Evolutionary conservation across 2,113 vertebrate genomes (phyloP).

Genomic region (Callipepla californica): DNA sequence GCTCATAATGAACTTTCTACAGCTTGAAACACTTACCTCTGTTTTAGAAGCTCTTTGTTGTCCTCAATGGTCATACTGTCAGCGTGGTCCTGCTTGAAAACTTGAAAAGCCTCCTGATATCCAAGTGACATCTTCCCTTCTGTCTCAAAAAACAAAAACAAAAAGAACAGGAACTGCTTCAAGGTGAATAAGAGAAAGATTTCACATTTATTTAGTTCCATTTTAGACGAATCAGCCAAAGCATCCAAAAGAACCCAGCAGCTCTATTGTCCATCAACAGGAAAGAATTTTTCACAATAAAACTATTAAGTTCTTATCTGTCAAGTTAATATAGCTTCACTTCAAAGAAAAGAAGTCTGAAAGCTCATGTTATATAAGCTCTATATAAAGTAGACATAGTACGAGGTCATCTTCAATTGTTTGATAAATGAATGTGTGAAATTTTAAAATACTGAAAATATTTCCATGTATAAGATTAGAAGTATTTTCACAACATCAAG

Average conservation of each 20-base stretch:
- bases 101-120: conserved; percentile 91
- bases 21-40: conserved; percentile 81
- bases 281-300: neutral
- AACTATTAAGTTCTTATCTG: neutral
- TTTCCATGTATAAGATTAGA: neutral
- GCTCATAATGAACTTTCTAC: neutral
- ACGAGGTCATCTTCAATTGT: neutral
- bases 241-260: neutral
- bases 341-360: neutral
- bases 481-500: conserved; percentile 19
- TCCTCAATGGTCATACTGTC: conserved; percentile 86
- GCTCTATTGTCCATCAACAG: neutral
- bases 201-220: neutral
- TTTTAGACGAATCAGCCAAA: neutral
- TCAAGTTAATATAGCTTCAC: neutral
- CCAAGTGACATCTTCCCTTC: conserved; percentile 83
- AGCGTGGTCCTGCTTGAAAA: conserved; percentile 85
- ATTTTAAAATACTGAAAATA: neutral
- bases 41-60: conserved; percentile 88
- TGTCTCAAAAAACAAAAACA: neutral
- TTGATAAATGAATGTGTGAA: neutral
- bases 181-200: conserved; percentile 7
- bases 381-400: neutral
- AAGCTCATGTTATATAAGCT: neutral
- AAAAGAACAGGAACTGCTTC: neutral